A percentile compares a stretch with the other conserved stretches of the same genome.
Evolutionary conservation across 1,140 invertebrate species (phyloP).

Genomic region (Idris sp.): DNA sequence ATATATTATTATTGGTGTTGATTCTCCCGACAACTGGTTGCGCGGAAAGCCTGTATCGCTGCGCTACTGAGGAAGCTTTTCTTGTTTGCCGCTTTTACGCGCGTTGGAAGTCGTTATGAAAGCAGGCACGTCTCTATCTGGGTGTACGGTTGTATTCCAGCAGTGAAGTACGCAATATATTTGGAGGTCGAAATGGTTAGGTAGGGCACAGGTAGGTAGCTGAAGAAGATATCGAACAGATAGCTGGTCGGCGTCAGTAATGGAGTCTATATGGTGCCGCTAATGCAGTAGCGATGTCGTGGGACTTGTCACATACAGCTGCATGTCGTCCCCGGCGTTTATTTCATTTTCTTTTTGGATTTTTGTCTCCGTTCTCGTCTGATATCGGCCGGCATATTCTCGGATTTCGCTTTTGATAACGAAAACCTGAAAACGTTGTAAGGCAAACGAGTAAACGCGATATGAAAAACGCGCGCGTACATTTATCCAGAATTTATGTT

Average conservation of each 20-base stretch:
- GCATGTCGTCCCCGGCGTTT: slow-evolving; percentile 63
- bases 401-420: slow-evolving; percentile 52
- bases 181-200: slow-evolving; percentile 68
- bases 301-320: slow-evolving; percentile 57
- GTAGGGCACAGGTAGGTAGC: slow-evolving; percentile 66
- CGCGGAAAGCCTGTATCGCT: slow-evolving; percentile 24
- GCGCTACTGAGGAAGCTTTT: slow-evolving; percentile 46
- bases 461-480: slow-evolving; percentile 33
- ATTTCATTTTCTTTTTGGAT: slow-evolving; percentile 40
- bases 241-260: slow-evolving; percentile 67
- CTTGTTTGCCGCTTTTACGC: slow-evolving; percentile 18
- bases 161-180: slow-evolving; percentile 68
- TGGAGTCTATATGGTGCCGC: slow-evolving; percentile 74
- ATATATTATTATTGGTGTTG: slow-evolving; percentile 6
- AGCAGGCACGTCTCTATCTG: slow-evolving; percentile 75
- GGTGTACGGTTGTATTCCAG: slow-evolving; percentile 66
- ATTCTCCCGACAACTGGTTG: slow-evolving; percentile 9
- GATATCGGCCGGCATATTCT: slow-evolving; percentile 51
- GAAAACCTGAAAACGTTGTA: slow-evolving; percentile 39
- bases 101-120: slow-evolving; percentile 67
- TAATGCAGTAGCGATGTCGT: slow-evolving; percentile 77
- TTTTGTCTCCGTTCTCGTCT: slow-evolving; percentile 35
- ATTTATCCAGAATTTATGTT: slow-evolving; percentile 28
- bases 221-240: slow-evolving; percentile 66
- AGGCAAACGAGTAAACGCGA: slow-evolving; percentile 17